Percentiles rank a stretch among this genome's conserved stretches.
These are phyloP conservation scores for Malacosoma neustria DNA, from an alignment of 2,888 invertebrate species.

Conservation along the genomic window DNA sequence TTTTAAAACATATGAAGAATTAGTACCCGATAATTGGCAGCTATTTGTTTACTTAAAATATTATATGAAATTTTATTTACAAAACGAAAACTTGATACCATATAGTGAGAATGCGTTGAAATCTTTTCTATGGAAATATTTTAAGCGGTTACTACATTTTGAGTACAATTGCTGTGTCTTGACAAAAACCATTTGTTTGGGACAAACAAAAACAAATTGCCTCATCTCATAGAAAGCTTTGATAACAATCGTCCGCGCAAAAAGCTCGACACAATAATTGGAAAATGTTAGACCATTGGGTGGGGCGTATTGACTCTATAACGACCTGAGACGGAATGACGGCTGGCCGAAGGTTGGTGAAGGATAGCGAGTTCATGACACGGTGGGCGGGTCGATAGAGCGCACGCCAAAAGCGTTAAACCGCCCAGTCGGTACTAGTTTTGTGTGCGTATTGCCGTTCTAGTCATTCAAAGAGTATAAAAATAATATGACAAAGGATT, in stretches of 20 bases:
- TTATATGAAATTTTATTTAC: too few relatives aligned
- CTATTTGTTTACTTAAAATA: too few relatives aligned
- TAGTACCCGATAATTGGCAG: too few relatives aligned
- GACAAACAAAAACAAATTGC: conserved; percentile 21
- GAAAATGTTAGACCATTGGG: conserved; percentile 61
- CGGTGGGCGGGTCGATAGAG: conserved; percentile 55
- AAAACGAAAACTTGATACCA: too few relatives aligned
- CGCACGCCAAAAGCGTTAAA: conserved; percentile 47
- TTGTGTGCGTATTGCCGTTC: conserved; percentile 18
- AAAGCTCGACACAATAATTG: conserved; percentile 68
- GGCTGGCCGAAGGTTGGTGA: conserved; percentile 24
- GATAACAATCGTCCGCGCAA: conserved; percentile 52
- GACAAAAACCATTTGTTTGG: background rate
- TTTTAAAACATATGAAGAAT: too few relatives aligned
- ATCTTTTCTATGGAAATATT: too few relatives aligned
- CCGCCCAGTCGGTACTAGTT: conserved; percentile 49
- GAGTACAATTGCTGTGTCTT: too few relatives aligned
- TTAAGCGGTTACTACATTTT: too few relatives aligned
- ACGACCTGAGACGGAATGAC: conserved; percentile 34
- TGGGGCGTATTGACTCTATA: conserved; percentile 36
- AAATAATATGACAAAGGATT: too few relatives aligned
- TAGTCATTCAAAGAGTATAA: too few relatives aligned
- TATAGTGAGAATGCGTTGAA: too few relatives aligned
- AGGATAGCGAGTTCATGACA: conserved; percentile 23
- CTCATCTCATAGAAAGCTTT: conserved; percentile 55